These are phyloP conservation scores for Astreopora myriophthalma DNA, from an alignment of 64 coral and sea anemone species.

Conservation along the genomic window DNA sequence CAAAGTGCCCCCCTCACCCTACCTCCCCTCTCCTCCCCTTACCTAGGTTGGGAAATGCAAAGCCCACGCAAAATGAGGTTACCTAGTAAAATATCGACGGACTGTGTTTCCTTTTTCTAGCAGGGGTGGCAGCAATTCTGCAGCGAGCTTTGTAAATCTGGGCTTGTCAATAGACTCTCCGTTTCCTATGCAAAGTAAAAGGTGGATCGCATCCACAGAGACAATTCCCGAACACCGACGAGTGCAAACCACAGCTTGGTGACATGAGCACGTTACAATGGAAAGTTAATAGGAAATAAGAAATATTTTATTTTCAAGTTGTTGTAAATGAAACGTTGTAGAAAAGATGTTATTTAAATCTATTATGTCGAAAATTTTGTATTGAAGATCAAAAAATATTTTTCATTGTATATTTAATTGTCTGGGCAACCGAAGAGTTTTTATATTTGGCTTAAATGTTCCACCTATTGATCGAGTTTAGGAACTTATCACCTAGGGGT, in stretches of 20 bases:
- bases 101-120: not conserved
- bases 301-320: not conserved
- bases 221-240: slow-evolving; percentile 6
- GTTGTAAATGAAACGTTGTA: not conserved
- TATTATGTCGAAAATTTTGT: not conserved
- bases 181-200: slow-evolving; percentile 55
- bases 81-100: too few relatives aligned
- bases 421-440: not conserved
- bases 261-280: not conserved
- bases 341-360: not conserved
- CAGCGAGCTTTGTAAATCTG: slow-evolving; percentile 93
- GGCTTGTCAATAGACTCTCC: slow-evolving; percentile 90
- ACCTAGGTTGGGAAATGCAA: too few relatives aligned
- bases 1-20: too few relatives aligned
- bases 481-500: too few relatives aligned
- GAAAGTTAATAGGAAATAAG: not conserved
- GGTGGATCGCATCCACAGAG: slow-evolving; percentile 7
- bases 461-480: not conserved
- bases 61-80: too few relatives aligned
- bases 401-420: not conserved
- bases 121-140: slow-evolving; percentile 81
- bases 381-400: slow-evolving; percentile 2
- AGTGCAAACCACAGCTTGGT: slow-evolving; percentile 43
- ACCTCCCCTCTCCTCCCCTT: too few relatives aligned
- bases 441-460: not conserved